These are phyloP conservation scores for Drosophila pruinosa DNA, from an alignment of 1,140 invertebrate genomes.

Conservation along the genomic window DNA sequence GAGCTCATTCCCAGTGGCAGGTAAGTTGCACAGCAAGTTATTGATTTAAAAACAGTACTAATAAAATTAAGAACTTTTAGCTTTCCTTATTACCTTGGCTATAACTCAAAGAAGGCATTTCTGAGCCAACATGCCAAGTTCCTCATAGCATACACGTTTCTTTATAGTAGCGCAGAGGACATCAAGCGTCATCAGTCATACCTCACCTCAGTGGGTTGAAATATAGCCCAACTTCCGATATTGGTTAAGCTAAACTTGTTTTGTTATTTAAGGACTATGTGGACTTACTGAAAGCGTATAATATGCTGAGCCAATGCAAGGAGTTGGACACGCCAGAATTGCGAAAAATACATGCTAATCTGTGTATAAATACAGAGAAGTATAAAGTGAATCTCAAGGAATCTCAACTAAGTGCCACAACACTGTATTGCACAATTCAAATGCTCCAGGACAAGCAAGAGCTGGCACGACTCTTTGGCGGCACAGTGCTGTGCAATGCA, in stretches of 20 bases:
- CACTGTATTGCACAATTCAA: conserved; percentile 28
- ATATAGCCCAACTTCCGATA: too few species aligned
- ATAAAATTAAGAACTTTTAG: conserved; percentile 16
- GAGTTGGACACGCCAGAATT: conserved; percentile 34
- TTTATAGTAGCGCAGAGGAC: conserved; percentile 51
- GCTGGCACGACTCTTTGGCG: conserved; percentile 25
- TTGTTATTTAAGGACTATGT: neutral
- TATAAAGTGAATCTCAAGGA: conserved; percentile 17
- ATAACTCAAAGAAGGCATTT: conserved; percentile 42
- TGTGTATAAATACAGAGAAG: conserved; percentile 24
- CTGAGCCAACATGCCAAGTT: conserved; percentile 19
- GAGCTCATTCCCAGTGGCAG: conserved; percentile 49
- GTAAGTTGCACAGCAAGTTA: conserved; percentile 33
- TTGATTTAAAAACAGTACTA: too few species aligned
- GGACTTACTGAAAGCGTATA: conserved; percentile 27
- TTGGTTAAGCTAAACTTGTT: too few species aligned
- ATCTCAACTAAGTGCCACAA: conserved; percentile 26
- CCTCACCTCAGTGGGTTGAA: neutral
- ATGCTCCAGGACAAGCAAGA: conserved; percentile 38
- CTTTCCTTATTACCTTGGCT: conserved; percentile 70
- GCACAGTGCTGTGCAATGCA: neutral
- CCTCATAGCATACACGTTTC: conserved; percentile 45
- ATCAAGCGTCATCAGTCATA: neutral
- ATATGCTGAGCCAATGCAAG: conserved; percentile 6
- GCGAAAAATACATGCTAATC: conserved; percentile 16